These are phyloP conservation scores for Drosophila eohydei DNA, from an alignment of 2,888 invertebrate species.

Conservation along the genomic window DNA sequence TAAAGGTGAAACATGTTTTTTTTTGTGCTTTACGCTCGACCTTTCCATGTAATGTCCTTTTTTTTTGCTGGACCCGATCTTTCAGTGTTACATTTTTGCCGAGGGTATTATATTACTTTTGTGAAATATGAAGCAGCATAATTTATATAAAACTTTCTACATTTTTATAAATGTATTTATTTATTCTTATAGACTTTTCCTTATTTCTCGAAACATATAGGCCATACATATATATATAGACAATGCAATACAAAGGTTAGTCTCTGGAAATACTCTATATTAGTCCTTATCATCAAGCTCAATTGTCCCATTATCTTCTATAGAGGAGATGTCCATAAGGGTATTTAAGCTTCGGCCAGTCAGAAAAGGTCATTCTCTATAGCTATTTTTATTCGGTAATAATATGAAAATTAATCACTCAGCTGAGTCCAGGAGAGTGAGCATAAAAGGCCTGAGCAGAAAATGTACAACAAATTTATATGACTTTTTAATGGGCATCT, in stretches of 20 bases:
- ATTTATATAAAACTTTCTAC: neutral
- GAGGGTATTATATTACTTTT: neutral
- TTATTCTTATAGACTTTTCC: neutral
- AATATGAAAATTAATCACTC: slow-evolving; percentile 78
- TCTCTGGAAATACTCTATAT: neutral
- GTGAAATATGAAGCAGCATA: slow-evolving; percentile 2
- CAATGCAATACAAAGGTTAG: no score
- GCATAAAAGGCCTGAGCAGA: slow-evolving; percentile 3
- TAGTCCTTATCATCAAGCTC: no score
- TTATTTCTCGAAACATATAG: no score
- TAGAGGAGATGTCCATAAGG: neutral
- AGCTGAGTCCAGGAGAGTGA: slow-evolving; percentile 22
- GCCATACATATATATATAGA: no score
- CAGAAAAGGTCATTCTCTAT: neutral
- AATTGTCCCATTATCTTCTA: no score
- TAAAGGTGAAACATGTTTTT: slow-evolving; percentile 53
- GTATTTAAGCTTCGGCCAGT: neutral
- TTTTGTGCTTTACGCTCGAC: slow-evolving; percentile 43
- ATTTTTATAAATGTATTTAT: neutral
- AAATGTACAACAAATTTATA: slow-evolving; percentile 56
- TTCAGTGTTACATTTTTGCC: slow-evolving; percentile 7
- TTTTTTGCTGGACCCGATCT: slow-evolving; percentile 3
- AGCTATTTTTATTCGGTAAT: slow-evolving; percentile 42
- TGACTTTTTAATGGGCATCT: slow-evolving; percentile 67
- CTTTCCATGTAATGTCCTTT: slow-evolving; percentile 55